These are phyloP conservation scores for Rotaria magnacalcarata DNA, from an alignment of 2,888 invertebrate species.

Conservation along the genomic window DNA sequence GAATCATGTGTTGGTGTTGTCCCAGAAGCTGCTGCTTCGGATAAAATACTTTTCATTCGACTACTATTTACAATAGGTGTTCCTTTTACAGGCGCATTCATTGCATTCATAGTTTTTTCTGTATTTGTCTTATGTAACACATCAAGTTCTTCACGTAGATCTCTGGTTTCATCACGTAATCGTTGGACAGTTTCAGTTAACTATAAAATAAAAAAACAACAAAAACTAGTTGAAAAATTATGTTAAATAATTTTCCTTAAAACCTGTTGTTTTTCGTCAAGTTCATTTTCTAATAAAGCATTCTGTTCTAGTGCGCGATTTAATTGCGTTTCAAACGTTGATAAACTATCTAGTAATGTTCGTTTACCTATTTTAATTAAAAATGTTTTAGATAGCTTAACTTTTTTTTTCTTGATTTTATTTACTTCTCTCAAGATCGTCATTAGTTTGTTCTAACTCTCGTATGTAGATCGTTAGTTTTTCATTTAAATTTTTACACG, in stretches of 20 bases:
- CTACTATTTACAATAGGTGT: constrained; percentile 16
- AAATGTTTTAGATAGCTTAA: neutral
- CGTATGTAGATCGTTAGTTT: constrained; percentile 75
- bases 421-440: constrained; percentile 89
- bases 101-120: neutral
- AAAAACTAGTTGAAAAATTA: neutral
- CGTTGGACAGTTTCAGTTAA: constrained; percentile 83
- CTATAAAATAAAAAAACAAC: constrained; percentile 36
- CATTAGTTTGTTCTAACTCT: constrained; percentile 91
- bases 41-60: constrained; percentile 35
- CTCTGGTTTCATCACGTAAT: constrained; percentile 91
- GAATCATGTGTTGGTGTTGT: neutral
- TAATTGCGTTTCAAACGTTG: constrained; percentile 82
- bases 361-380: constrained; percentile 58
- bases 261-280: constrained; percentile 82
- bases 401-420: neutral
- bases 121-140: constrained; percentile 38
- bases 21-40: constrained; percentile 11
- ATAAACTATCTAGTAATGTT: constrained; percentile 82
- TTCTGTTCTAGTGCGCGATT: constrained; percentile 91
- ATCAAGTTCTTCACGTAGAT: constrained; percentile 61
- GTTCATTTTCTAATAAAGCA: constrained; percentile 88
- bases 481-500: constrained; percentile 62
- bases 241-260: neutral
- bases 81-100: neutral